Conservation (phyloP, 2,113 vertebrate genomes). For the Candoia aspera region DNA sequence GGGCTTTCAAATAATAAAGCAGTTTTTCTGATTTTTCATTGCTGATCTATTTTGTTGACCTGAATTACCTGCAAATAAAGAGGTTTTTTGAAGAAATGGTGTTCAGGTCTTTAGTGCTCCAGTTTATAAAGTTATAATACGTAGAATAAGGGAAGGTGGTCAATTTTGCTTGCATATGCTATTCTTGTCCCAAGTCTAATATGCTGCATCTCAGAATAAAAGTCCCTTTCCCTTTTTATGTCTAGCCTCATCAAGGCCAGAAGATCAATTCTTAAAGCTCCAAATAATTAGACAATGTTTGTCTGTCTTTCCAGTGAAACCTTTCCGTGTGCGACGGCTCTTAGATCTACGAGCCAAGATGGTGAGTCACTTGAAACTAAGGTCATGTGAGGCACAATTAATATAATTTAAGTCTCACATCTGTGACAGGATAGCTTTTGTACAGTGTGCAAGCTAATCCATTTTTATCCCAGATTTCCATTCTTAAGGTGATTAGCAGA, state of each 20-base stretch:
- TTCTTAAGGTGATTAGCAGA: background rate
- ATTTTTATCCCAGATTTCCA: background rate
- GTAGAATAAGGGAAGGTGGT: background rate
- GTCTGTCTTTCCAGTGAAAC: constrained; percentile 77
- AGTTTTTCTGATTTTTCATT: background rate
- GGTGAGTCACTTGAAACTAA: constrained; percentile 74
- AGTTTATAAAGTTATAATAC: background rate
- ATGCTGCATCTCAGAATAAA: background rate
- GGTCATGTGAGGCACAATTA: background rate
- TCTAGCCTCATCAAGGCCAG: background rate
- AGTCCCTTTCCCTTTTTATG: background rate
- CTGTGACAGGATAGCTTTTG: background rate
- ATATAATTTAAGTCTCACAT: background rate
- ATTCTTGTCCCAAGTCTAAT: background rate
- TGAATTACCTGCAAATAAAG: background rate
- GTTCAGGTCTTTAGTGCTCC: background rate
- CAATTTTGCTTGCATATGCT: background rate
- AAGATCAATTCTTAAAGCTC: background rate
- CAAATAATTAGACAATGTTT: constrained; percentile 2
- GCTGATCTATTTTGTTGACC: background rate
- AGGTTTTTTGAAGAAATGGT: background rate
- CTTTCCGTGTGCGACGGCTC: constrained; percentile 86
- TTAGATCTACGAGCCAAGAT: constrained; percentile 87
- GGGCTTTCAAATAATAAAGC: background rate
- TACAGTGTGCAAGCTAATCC: background rate